Evolutionary conservation across 1,140 invertebrate species (phyloP).

Genomic region (Drosophila nasuta): DNA sequence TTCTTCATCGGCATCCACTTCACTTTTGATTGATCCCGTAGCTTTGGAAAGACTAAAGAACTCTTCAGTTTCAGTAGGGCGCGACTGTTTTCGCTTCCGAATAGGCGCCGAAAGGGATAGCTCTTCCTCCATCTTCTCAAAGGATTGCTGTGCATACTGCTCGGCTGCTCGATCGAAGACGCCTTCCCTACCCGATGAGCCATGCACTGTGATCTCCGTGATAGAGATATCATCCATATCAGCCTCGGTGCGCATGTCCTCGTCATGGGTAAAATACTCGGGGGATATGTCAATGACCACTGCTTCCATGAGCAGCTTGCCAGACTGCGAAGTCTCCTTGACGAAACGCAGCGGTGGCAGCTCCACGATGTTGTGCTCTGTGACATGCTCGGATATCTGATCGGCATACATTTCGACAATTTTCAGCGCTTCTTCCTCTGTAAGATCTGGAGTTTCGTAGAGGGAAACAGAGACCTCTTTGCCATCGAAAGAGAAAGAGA

Average conservation of each 20-base stretch:
- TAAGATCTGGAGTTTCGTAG: conserved; percentile 96
- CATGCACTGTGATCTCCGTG: conserved; percentile 87
- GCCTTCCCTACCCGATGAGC: conserved; percentile 83
- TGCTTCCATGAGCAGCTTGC: conserved; percentile 95
- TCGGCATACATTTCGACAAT: conserved; percentile 97
- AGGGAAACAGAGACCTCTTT: conserved; percentile 95
- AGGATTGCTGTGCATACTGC: conserved; percentile 68
- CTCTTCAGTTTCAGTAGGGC: conserved; percentile 85
- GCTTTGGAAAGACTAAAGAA: conserved; percentile 86
- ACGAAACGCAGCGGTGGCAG: conserved; percentile 94
- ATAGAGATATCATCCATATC: conserved; percentile 94
- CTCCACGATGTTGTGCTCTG: conserved; percentile 94
- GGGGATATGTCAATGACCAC: conserved; percentile 96
- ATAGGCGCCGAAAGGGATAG: conserved; percentile 67
- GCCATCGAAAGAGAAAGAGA: conserved; percentile 95
- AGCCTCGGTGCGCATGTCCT: conserved; percentile 93
- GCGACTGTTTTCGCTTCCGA: conserved; percentile 78
- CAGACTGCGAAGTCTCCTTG: conserved; percentile 94
- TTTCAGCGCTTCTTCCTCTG: conserved; percentile 95
- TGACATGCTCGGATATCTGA: conserved; percentile 94
- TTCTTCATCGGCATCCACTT: conserved; percentile 85
- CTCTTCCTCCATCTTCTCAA: conserved; percentile 80
- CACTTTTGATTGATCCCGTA: conserved; percentile 79
- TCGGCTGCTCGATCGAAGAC: conserved; percentile 84
- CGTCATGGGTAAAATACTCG: conserved; percentile 91